These are phyloP conservation scores for Epinotia brunnichana DNA, from an alignment of 2,888 invertebrate species.

Conservation along the genomic window DNA sequence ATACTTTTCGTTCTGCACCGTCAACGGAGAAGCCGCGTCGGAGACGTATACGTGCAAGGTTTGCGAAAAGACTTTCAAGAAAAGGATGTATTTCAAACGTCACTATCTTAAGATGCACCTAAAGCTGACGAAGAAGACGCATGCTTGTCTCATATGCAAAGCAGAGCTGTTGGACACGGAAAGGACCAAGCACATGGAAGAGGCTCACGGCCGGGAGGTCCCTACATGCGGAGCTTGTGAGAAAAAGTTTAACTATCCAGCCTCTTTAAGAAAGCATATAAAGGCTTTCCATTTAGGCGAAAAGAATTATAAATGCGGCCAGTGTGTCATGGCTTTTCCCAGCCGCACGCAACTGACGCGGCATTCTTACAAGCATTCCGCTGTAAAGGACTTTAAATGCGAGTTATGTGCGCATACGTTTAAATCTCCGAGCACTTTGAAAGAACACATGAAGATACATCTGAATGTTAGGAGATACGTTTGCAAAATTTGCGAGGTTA, in stretches of 20 bases:
- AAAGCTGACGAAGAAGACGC: constrained; percentile 1
- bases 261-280: background rate
- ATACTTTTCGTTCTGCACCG: background rate
- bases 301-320: constrained; percentile 21
- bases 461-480: constrained; percentile 29
- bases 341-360: background rate
- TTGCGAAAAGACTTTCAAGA: constrained; percentile 29
- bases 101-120: constrained; percentile 33
- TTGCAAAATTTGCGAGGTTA: constrained; percentile 30
- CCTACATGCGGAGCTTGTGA: constrained; percentile 52
- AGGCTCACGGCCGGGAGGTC: constrained; percentile 47
- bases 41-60: constrained; percentile 30
- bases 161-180: background rate
- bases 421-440: constrained; percentile 9
- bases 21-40: constrained; percentile 35
- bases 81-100: constrained; percentile 11
- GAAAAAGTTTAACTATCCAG: constrained; percentile 48
- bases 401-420: constrained; percentile 51
- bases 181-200: constrained; percentile 26
- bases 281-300: constrained; percentile 14
- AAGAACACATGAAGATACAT: constrained; percentile 35
- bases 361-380: constrained; percentile 45
- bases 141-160: constrained; percentile 30
- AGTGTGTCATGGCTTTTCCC: constrained; percentile 23
- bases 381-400: constrained; percentile 50